Conservation (phyloP, 1,140 invertebrate species). For the Catajapyx aquilonaris region DNA sequence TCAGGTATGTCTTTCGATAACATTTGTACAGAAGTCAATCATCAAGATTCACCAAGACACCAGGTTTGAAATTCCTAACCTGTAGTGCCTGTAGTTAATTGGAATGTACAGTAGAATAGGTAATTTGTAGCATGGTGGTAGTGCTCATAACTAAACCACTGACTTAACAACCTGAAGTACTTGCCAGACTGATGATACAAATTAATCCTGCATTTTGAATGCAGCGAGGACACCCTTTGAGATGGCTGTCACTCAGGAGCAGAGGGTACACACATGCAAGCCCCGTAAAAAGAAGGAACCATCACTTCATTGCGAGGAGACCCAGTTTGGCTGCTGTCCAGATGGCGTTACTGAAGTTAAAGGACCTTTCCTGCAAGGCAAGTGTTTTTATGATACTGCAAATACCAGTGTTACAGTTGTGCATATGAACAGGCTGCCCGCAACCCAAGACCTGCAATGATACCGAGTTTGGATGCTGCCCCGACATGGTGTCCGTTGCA, state of each 20-base stretch:
- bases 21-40: too few species aligned
- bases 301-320: conserved; percentile 34
- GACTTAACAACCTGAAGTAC: too few species aligned
- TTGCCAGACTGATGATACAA: too few species aligned
- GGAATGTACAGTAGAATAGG: too few species aligned
- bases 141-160: too few species aligned
- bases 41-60: too few species aligned
- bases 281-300: conserved; percentile 21
- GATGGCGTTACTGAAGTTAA: conserved; percentile 58
- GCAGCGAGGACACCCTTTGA: conserved; percentile 20
- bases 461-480: conserved; percentile 68
- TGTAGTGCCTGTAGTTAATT: too few species aligned
- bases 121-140: too few species aligned
- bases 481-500: conserved; percentile 67
- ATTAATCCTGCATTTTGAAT: too few species aligned
- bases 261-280: conserved; percentile 23
- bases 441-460: conserved; percentile 52
- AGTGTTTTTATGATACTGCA: conserved; percentile 3
- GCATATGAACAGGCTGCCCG: conserved; percentile 31
- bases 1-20: too few species aligned
- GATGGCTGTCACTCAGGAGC: conserved; percentile 22
- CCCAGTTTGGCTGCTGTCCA: conserved; percentile 70
- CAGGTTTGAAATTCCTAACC: too few species aligned
- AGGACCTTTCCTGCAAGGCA: conserved; percentile 65
- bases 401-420: neutral